Conservation (phyloP, 1,140 invertebrate genomes). For the Papilio machaon region DNA sequence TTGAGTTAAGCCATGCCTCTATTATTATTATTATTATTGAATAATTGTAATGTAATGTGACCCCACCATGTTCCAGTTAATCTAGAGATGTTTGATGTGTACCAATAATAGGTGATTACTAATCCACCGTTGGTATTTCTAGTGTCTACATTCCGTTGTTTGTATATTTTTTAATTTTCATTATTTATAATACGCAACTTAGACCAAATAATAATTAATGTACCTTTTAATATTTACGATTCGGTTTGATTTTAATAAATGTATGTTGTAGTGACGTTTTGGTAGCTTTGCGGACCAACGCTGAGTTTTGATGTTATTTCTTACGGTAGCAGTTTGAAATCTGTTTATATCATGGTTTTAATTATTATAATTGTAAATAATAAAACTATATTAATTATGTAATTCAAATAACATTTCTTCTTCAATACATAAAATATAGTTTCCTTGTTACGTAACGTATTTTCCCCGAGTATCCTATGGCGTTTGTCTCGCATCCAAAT, state of each 20-base stretch:
- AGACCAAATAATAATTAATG: constrained; percentile 82
- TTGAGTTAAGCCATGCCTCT: constrained; percentile 76
- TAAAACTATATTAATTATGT: constrained; percentile 77
- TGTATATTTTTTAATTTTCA: constrained; percentile 76
- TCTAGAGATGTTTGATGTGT: constrained; percentile 76
- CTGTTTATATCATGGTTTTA: constrained; percentile 75
- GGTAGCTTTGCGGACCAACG: constrained; percentile 80
- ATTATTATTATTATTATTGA: constrained; percentile 69
- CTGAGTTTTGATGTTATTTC: constrained; percentile 74
- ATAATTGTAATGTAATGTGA: constrained; percentile 62
- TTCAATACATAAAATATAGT: constrained; percentile 43
- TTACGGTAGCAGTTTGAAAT: constrained; percentile 72
- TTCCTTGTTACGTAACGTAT: constrained; percentile 30
- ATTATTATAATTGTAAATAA: constrained; percentile 79
- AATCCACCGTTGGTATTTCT: constrained; percentile 73
- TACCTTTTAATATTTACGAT: constrained; percentile 78
- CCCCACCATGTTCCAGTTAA: constrained; percentile 80
- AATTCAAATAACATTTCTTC: constrained; percentile 65
- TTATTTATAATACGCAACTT: constrained; percentile 81
- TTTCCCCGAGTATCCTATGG: neutral
- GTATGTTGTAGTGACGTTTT: constrained; percentile 69
- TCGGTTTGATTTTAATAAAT: constrained; percentile 67
- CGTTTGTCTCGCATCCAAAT: neutral
- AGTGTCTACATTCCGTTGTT: constrained; percentile 80
- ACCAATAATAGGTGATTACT: constrained; percentile 66